Conservation (phyloP, 2,797 vertebrate species). For the Odontamblyopus rebecca region DNA sequence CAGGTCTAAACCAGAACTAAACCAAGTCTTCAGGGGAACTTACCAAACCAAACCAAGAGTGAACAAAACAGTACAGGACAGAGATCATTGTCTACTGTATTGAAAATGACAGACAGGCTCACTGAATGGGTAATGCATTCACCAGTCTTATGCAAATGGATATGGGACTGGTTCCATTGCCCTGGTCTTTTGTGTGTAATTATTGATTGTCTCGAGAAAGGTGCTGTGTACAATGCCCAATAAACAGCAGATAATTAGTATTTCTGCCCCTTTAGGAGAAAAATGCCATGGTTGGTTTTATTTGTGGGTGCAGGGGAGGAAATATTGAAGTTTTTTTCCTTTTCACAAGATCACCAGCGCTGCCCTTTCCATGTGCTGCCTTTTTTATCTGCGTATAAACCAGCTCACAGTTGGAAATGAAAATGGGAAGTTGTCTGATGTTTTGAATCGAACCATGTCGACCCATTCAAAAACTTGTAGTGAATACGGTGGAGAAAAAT, state of each 20-base stretch:
- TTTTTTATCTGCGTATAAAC: constrained; percentile 44
- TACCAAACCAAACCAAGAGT: neutral
- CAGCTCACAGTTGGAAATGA: constrained; percentile 42
- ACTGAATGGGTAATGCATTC: constrained; percentile 77
- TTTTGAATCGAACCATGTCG: constrained; percentile 46
- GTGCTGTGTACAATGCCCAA: constrained; percentile 67
- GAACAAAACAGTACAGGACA: neutral
- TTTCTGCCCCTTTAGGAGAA: constrained; percentile 75
- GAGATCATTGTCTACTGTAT: constrained; percentile 65
- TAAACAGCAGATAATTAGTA: constrained; percentile 83
- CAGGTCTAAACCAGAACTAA: neutral
- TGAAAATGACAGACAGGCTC: constrained; percentile 72
- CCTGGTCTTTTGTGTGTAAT: constrained; percentile 73
- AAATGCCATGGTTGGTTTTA: constrained; percentile 70
- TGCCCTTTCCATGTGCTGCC: constrained; percentile 28
- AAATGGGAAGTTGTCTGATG: constrained; percentile 30
- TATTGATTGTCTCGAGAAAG: constrained; percentile 80
- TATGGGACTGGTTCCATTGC: constrained; percentile 76
- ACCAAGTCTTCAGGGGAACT: neutral
- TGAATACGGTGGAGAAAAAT: neutral
- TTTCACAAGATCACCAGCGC: constrained; percentile 49
- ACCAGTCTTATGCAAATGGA: constrained; percentile 75
- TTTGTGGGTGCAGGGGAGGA: constrained; percentile 63
- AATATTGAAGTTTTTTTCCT: constrained; percentile 29
- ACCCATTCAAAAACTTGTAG: no score